Evolutionary conservation across 2,888 invertebrate genomes (phyloP), one percentile per base, ranked within the genome.

Genomic region (Sabatieria punctata): DNA sequence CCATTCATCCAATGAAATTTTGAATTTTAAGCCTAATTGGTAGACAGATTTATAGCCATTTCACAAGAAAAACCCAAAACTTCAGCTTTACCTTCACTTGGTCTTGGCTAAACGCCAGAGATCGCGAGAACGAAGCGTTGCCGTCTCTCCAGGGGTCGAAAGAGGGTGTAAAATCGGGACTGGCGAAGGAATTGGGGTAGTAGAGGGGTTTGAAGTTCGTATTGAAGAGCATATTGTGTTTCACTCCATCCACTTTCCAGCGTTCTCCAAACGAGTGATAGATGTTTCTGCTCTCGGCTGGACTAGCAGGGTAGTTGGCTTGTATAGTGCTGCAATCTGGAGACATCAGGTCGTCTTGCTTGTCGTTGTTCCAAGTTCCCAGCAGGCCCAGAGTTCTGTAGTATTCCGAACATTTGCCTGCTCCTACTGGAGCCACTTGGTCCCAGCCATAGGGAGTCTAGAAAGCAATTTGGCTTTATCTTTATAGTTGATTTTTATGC

Each of bases 171-270:
- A 18, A 38, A 21, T 38, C 38, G n/a, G 38, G 19, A 11, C 8
- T 11, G 18, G 42, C 33, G 33, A 48, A 50, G 1, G 19, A 11
- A 38, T 35, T 22, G 2, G 50, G 50, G 24, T 50, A 33, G 48
- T 50, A 50, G 8, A 50, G 30, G 2, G 50, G 42, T n/a, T 30
- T 18, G 23, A 15, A 18, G 6, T 41, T 23, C n/a, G 49, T 22
- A 19, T 49, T 25, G 51, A 51, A 51, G 18, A 51, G 40, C 8
- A 38, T 18, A 4, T n/a, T n/a, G 27, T 35, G 27, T 15, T 36
- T 21, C n/a, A 41, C 42, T 13, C 42, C 41, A 25, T 47, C 50
- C n/a, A 44, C 41, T 33, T 30, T 13, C 47, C 47, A 43, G 4
- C n/a, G 13, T 24, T 43, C 33, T 22, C 43, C 43, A 24, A 43